Evolutionary conservation across 1,140 invertebrate species (phyloP).

Genomic region (Megathymus violae): DNA sequence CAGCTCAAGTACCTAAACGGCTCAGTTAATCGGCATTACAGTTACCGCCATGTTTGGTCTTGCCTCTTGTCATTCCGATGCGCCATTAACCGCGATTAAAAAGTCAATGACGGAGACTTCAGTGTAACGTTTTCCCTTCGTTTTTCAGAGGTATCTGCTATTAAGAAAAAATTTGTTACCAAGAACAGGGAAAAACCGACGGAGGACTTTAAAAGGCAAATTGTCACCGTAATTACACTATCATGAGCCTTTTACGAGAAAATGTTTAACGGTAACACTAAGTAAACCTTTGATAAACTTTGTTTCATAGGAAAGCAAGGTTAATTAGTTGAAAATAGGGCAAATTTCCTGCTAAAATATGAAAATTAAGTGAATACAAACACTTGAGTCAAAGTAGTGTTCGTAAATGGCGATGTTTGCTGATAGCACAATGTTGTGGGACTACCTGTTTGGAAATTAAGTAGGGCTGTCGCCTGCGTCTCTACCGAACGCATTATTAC

Average conservation of each 20-base stretch:
- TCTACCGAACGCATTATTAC: too few relatives aligned
- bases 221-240: not conserved
- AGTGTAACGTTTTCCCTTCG: not conserved
- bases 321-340: conserved; percentile 29
- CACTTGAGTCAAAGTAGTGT: conserved; percentile 32
- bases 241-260: not conserved
- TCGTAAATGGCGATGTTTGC: conserved; percentile 29
- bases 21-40: conserved; percentile 49
- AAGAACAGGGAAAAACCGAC: not conserved
- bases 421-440: conserved; percentile 18
- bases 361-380: conserved; percentile 34
- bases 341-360: conserved; percentile 32
- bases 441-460: conserved; percentile 11
- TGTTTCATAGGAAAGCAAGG: conserved; percentile 20
- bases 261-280: conserved; percentile 1
- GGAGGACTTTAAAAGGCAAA: not conserved
- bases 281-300: conserved; percentile 16
- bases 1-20: conserved; percentile 48
- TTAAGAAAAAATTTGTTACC: not conserved
- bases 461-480: conserved; percentile 5
- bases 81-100: conserved; percentile 18
- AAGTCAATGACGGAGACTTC: not conserved
- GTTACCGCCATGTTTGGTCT: conserved; percentile 37
- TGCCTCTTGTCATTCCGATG: conserved; percentile 21
- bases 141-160: not conserved